These are phyloP conservation scores for Hippocampus kuda DNA, from an alignment of 2,797 vertebrate species.

Conservation along the genomic window DNA sequence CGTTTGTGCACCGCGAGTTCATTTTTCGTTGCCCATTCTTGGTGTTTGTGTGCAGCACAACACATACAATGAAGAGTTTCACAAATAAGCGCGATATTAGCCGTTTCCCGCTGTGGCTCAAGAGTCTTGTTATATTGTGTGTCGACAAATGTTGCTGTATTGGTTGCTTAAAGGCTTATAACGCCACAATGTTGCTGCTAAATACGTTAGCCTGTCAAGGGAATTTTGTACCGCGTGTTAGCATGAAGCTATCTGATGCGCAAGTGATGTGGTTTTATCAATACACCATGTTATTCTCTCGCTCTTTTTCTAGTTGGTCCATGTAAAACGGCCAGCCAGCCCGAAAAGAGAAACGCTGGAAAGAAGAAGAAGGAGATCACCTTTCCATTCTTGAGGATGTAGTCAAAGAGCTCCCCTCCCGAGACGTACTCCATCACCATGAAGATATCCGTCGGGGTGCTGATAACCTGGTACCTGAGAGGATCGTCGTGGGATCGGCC, in stretches of 20 bases:
- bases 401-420: constrained; percentile 97
- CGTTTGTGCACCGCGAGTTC: no score
- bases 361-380: constrained; percentile 53
- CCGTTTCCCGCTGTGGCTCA: neutral
- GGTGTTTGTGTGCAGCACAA: no score
- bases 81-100: neutral
- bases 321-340: neutral
- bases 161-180: no score
- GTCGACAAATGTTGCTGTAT: no score
- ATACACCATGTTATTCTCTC: no score
- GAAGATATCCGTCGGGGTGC: constrained; percentile 98
- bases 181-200: neutral
- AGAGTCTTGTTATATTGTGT: neutral
- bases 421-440: constrained; percentile 99
- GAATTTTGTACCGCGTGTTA: neutral
- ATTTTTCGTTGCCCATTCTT: neutral
- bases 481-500: constrained; percentile 2
- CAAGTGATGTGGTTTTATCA: neutral
- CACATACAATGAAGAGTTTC: neutral
- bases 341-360: neutral
- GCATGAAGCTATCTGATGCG: neutral
- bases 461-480: constrained; percentile 96
- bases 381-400: constrained; percentile 99
- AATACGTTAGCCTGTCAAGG: neutral
- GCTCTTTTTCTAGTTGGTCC: neutral